Base-by-base conservation (phyloP, 2,888 invertebrate genomes). In the Camponotus fellah region DNA sequence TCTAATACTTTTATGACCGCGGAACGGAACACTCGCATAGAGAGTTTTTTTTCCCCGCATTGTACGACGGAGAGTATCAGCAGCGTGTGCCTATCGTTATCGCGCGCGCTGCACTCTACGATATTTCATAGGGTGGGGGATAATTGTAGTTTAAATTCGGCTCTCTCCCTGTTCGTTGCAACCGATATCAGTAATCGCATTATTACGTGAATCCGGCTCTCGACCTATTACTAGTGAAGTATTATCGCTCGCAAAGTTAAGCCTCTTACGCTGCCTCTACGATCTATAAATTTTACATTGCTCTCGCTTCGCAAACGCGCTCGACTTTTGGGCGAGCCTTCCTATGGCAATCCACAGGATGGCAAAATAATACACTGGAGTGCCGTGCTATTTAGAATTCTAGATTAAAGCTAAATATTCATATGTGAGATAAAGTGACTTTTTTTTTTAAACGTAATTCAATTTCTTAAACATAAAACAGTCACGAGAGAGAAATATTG, bases 261-360 rank as follows among this genome's bases (percentile, higher is more conserved):
- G 79, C 79, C 79, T 80, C 79, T 80, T 80, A 80, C 71, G 60
- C 71, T 62, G 60, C 60, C 71, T 80, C 79, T 80, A 80, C 79
- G 79, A 80, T 80, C 79, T 80, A 80, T 80, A 80, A 80, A 80
- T 80, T 80, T 80, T 80, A 80, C 79, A 80, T 80, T 32, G 49
- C 46, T 80, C 71, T 71, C 79, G 60, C 60, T 80, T 80, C 60
- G 53, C 53, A 62, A 71, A 80, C 71, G 46, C 71, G 46, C 79
- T 34, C 79, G 37, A 71, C 79, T 80, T 79, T 79, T 60, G 79
- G 21, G 17, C 69, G 60, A 79, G 17, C 60, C 60, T 80, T 60
- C 58, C 46, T 60, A 60, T 60, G 43, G 60, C 79, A 37, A 69
- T 62, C 46, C 49, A 60, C 46, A 69, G 46, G 40, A 79, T 58